These are phyloP conservation scores for Carettochelys insculpta DNA, from an alignment of 2,113 vertebrate genomes.

Conservation along the genomic window DNA sequence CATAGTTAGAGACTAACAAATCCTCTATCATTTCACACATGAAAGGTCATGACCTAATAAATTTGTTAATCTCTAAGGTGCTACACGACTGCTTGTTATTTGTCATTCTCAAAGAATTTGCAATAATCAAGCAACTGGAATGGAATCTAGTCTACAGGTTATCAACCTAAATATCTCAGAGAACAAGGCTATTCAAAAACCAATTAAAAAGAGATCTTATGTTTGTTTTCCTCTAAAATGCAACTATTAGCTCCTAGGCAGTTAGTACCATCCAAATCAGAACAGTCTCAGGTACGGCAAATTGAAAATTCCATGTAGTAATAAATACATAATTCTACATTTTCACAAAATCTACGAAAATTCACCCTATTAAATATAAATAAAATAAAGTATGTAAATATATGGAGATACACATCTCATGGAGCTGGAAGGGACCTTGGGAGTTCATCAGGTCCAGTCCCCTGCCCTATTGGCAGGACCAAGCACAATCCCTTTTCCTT, in stretches of 20 bases:
- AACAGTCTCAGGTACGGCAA: not conserved
- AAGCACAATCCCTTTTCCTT: too few relatives aligned
- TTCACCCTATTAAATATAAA: not conserved
- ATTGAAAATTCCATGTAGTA: not conserved
- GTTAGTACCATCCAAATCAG: not conserved
- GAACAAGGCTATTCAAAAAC: not conserved
- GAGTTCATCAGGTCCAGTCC: too few relatives aligned
- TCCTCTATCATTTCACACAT: too few relatives aligned
- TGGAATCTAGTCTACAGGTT: not conserved
- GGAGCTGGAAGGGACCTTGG: too few relatives aligned
- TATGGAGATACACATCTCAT: too few relatives aligned
- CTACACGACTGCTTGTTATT: too few relatives aligned
- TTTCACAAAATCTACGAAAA: not conserved
- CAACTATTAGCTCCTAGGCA: not conserved
- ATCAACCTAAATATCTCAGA: not conserved
- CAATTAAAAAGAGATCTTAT: not conserved
- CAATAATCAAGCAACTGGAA: not conserved
- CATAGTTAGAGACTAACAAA: too few relatives aligned
- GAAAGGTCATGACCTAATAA: too few relatives aligned
- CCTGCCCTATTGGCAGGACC: too few relatives aligned
- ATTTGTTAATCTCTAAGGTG: too few relatives aligned
- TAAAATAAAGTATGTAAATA: too few relatives aligned
- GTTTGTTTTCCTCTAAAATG: not conserved
- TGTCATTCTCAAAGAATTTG: not conserved
- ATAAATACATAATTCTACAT: conserved; percentile 23